Evolutionary conservation across 2,888 invertebrate species (phyloP), one percentile per base, ranked within the genome.

Genomic region (Mesodorylaimus sp.): DNA sequence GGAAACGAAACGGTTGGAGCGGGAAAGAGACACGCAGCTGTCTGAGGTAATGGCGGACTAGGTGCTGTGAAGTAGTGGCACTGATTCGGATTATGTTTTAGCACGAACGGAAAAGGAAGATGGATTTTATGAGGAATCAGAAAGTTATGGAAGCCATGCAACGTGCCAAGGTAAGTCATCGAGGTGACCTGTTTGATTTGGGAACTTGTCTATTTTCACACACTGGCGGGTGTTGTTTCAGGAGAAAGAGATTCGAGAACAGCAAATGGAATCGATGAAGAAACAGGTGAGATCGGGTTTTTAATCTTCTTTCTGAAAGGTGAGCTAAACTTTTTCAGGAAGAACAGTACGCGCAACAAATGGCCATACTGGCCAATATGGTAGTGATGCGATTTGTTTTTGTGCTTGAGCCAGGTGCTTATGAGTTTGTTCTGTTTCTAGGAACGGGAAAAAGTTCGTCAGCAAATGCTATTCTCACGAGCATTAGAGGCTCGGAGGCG

Each of bases 381-480:
- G 44, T 44, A 44, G 19, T 41, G 41, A 19, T 21, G 7, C 41
- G 41, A 13, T 39, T 10, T 7, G 10, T 21, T 5, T 7, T 21
- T 10, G 19, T n/a, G 21, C 5, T n/a, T n/a, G 41, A n/a, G 10
- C 41, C 10, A n/a, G 5, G 19, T 39, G 5, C 19, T 19, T 39
- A n/a, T 10, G 10, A 7, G 7, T 39, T 39, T 10, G 5, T 39
- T 39, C 21, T 21, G 3, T 25, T 3, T 24, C 16, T 53, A 85
- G 84, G 87, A 88, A 66, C 75, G 85, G 37, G 88, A 89, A 68
- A 74, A 88, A 58, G 74, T 86, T 60, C 76, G 85, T 24, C 89
- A 91, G 63, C 91, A 91, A 67, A 83, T 86, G 72, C 76, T 84
- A 1, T 74, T 89, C 52, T 82, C 89, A 43, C 79, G 86, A 27